phyloP scores from a whole-genome alignment of 2,113 vertebrate genomes.

The Dromiciops gliroides region DNA sequence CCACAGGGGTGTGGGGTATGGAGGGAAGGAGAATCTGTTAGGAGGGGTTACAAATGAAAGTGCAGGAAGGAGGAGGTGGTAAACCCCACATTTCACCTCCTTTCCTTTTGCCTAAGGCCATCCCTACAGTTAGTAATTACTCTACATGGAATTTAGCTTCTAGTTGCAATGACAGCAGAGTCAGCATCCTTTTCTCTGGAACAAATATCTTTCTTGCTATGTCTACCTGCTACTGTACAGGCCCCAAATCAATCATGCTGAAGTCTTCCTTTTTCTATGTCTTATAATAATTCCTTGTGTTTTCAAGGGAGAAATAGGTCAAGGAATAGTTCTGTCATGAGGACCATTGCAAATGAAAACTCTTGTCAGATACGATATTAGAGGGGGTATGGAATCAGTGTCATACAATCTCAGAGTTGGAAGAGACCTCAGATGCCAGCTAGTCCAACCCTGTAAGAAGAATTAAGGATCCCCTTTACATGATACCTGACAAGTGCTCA shows the following conservation, averaged over 20 bases:
- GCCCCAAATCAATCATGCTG: not conserved
- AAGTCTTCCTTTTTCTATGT: not conserved
- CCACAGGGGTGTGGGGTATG: not conserved
- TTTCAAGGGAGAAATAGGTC: not conserved
- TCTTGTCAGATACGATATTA: not conserved
- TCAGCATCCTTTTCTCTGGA: not conserved
- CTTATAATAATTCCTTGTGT: not conserved
- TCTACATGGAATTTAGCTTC: not conserved
- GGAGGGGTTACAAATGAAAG: not conserved
- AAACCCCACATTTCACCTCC: not conserved
- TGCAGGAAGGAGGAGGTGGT: not conserved
- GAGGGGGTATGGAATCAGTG: not conserved
- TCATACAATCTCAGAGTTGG: not conserved
- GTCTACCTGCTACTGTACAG: not conserved
- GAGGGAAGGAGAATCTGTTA: not conserved
- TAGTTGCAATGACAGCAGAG: not conserved
- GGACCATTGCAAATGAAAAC: not conserved
- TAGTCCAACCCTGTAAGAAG: not conserved
- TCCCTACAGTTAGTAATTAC: not conserved
- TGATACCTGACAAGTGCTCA: not conserved
- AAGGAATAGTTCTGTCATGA: not conserved
- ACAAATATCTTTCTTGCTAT: not conserved
- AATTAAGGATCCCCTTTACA: not conserved
- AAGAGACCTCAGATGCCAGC: not conserved
- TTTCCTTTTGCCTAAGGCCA: not conserved